Conservation (phyloP, 1,140 invertebrate species). For the Ladona fulva region DNA sequence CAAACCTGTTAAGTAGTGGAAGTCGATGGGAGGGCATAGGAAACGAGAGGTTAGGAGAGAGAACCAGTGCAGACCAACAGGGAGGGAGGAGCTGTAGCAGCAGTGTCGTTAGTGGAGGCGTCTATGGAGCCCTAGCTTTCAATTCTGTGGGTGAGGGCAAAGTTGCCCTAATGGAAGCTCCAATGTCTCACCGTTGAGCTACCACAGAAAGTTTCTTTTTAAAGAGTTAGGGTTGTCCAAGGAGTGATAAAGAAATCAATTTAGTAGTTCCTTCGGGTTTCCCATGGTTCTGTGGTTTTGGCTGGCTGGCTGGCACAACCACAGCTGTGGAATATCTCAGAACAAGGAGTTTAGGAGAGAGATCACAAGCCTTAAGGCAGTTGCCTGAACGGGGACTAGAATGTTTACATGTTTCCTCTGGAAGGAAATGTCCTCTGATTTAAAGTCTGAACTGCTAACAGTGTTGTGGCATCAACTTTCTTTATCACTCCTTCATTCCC, state of each 20-base stretch:
- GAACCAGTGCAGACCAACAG: neutral
- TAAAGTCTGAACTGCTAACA: neutral
- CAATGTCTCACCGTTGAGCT: neutral
- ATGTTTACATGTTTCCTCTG: neutral
- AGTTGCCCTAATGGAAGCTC: neutral
- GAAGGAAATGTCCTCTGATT: neutral
- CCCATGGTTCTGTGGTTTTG: neutral
- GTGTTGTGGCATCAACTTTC: neutral
- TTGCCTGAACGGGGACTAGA: neutral
- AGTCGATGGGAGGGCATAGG: neutral
- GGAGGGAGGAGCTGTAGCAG: neutral
- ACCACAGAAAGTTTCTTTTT: neutral
- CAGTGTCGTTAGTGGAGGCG: neutral
- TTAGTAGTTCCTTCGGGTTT: neutral
- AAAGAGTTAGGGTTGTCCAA: neutral
- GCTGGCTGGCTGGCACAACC: slow-evolving; percentile 4
- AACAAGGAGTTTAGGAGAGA: neutral
- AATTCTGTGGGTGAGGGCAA: neutral
- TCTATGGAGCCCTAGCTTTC: neutral
- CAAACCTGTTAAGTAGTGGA: neutral
- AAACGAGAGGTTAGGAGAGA: neutral
- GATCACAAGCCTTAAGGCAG: neutral
- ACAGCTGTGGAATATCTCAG: neutral
- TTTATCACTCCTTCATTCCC: neutral
- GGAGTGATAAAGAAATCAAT: slow-evolving; percentile 2